These are phyloP conservation scores for Acronicta aceris DNA, from an alignment of 2,888 invertebrate genomes.

Conservation along the genomic window DNA sequence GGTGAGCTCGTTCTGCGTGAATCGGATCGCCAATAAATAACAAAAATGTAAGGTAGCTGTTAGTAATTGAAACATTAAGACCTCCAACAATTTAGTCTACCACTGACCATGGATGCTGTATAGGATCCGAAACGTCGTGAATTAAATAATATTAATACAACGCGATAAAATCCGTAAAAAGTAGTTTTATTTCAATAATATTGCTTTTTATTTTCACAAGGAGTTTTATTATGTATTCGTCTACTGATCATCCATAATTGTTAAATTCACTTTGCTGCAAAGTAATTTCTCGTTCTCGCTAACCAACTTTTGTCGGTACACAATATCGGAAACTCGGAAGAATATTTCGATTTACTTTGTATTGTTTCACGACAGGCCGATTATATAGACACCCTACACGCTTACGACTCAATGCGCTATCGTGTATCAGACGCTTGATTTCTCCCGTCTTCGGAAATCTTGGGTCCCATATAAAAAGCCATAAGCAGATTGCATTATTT, in stretches of 20 bases:
- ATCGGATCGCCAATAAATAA: too few relatives aligned
- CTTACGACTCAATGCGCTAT: not conserved
- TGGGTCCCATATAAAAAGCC: not conserved
- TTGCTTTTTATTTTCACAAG: not conserved
- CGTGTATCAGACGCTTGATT: not conserved
- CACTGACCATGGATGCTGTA: too few relatives aligned
- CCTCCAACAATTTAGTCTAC: too few relatives aligned
- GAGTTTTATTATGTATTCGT: too few relatives aligned
- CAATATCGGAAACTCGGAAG: conserved; percentile 8
- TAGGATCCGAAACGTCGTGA: too few relatives aligned
- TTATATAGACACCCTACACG: conserved; percentile 7
- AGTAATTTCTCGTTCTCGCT: conserved; percentile 9
- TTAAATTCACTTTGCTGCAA: conserved; percentile 1
- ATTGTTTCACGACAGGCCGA: not conserved
- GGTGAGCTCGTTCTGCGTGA: too few relatives aligned
- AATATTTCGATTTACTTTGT: conserved; percentile 3
- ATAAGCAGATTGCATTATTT: too few relatives aligned
- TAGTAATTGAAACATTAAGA: too few relatives aligned
- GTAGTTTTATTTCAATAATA: too few relatives aligned
- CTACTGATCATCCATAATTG: not conserved
- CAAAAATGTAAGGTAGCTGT: too few relatives aligned
- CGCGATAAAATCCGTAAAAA: too few relatives aligned
- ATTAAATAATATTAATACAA: too few relatives aligned
- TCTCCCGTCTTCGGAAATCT: not conserved
- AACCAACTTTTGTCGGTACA: not conserved